A percentile compares a stretch with the other conserved stretches of the same genome.
phyloP scores from a whole-genome alignment of 1,140 invertebrate species.

The Melanaphis sacchari region DNA sequence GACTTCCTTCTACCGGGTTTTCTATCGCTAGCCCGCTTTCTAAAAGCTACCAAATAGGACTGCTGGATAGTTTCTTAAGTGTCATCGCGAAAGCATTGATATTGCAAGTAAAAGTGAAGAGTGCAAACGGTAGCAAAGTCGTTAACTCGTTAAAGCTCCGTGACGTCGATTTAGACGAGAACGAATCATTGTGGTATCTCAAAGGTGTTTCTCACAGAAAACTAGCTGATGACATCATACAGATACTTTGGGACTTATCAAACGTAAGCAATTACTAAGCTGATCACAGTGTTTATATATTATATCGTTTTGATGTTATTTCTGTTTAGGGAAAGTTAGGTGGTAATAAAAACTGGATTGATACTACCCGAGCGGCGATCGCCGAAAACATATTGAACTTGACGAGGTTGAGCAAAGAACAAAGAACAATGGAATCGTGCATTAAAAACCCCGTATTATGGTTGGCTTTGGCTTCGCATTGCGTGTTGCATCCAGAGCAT shows the following conservation, averaged over 20 bases:
- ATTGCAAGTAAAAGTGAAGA: constrained; percentile 86
- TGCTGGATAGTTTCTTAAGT: constrained; percentile 85
- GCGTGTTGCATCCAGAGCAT: constrained; percentile 90
- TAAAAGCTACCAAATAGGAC: constrained; percentile 66
- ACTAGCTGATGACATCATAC: constrained; percentile 86
- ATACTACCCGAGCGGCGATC: constrained; percentile 87
- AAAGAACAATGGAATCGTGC: constrained; percentile 77
- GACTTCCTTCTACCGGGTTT: constrained; percentile 78
- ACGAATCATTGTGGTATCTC: constrained; percentile 82
- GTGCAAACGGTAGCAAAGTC: constrained; percentile 70
- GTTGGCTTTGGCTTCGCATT: constrained; percentile 91
- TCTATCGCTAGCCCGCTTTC: constrained; percentile 70
- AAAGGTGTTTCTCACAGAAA: constrained; percentile 81
- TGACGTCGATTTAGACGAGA: constrained; percentile 68
- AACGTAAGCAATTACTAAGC: constrained; percentile 70
- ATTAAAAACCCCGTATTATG: constrained; percentile 85
- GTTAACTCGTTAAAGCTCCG: constrained; percentile 70
- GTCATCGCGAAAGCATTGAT: constrained; percentile 86
- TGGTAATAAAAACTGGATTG: constrained; percentile 78
- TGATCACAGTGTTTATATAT: not conserved
- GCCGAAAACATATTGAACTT: constrained; percentile 88
- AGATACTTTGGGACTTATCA: constrained; percentile 89
- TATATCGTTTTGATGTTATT: not conserved
- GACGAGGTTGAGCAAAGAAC: constrained; percentile 79
- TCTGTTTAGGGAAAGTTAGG: constrained; percentile 79